Conservation (phyloP, 2,113 vertebrate genomes). For the Leucopsar rothschildi region DNA sequence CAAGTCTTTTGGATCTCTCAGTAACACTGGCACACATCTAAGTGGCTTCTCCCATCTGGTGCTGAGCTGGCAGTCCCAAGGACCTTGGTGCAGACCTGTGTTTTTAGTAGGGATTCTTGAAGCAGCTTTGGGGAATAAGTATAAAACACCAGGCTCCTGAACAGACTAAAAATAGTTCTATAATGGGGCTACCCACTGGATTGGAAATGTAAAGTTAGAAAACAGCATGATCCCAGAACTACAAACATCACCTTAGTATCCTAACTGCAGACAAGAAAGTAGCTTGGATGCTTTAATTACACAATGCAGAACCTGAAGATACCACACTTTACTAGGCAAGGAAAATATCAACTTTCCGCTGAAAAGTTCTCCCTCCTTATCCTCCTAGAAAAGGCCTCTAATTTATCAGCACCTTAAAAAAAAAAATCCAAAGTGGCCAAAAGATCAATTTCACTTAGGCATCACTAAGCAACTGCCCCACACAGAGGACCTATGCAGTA, state of each 20-base stretch:
- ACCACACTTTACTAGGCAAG: background rate
- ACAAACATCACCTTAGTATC: background rate
- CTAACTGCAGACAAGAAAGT: background rate
- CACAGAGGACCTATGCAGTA: background rate
- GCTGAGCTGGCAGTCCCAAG: background rate
- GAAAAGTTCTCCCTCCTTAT: background rate
- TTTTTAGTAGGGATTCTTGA: background rate
- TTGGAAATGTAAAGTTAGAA: background rate
- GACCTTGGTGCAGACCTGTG: background rate
- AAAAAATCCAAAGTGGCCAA: background rate
- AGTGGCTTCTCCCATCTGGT: background rate
- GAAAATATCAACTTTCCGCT: background rate
- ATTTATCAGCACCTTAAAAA: background rate
- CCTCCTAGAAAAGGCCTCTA: background rate
- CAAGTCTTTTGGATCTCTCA: background rate
- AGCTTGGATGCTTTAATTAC: background rate
- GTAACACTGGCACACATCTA: background rate
- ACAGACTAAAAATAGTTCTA: background rate
- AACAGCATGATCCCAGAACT: background rate
- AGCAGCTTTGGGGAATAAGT: background rate
- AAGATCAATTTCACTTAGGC: background rate
- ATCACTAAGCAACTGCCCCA: background rate
- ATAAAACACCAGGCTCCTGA: background rate
- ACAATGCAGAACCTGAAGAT: background rate
- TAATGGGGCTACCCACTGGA: background rate